phyloP scores from a whole-genome alignment of 2,113 vertebrate genomes.

The Mesembrinibis cayennensis region DNA sequence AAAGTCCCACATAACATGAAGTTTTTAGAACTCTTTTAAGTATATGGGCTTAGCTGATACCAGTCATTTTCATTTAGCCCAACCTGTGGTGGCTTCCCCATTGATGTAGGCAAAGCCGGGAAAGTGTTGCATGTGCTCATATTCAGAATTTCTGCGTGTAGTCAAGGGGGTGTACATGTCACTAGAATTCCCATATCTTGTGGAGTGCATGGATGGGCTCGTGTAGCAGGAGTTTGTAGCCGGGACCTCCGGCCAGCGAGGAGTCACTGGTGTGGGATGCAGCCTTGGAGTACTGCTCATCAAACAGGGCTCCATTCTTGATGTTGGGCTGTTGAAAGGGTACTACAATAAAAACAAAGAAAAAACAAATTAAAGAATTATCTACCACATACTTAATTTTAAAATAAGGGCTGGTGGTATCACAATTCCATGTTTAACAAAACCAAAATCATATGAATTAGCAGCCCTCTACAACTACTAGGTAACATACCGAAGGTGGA shows the following conservation, averaged over 20 bases:
- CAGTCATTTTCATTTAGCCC: conserved; percentile 87
- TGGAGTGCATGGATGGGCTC: conserved; percentile 91
- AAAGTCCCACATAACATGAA: conserved; percentile 29
- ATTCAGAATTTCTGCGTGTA: conserved; percentile 94
- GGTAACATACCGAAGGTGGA: background rate
- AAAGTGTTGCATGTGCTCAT: conserved; percentile 99
- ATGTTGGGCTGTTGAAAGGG: conserved; percentile 91
- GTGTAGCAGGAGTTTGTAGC: conserved; percentile 91
- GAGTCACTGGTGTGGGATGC: conserved; percentile 89
- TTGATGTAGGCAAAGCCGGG: conserved; percentile 98
- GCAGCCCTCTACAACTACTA: background rate
- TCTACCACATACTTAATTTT: background rate
- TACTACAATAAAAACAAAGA: conserved; percentile 79
- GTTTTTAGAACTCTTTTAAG: conserved; percentile 57
- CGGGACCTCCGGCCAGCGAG: conserved; percentile 94
- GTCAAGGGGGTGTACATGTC: conserved; percentile 93
- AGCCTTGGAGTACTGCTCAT: conserved; percentile 92
- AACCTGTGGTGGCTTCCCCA: conserved; percentile 94
- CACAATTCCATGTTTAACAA: background rate
- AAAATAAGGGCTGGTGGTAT: background rate
- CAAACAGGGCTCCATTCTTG: conserved; percentile 96
- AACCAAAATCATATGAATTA: background rate
- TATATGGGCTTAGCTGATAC: conserved; percentile 49
- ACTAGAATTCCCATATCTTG: conserved; percentile 87
- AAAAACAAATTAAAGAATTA: background rate